phyloP scores from a whole-genome alignment of 2,797 vertebrate genomes.

The Brachyrhaphis roseni region DNA sequence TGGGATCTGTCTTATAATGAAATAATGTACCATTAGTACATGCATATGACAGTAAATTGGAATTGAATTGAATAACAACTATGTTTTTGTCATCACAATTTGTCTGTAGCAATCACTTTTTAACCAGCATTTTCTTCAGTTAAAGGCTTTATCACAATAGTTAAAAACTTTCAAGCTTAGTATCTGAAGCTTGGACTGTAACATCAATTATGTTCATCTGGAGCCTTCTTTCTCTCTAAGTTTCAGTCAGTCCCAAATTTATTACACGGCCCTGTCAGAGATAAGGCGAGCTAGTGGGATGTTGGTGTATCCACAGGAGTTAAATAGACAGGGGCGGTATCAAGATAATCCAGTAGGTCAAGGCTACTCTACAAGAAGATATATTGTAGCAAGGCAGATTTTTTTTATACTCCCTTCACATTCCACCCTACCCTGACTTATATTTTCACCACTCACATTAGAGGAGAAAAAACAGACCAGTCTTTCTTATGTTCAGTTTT shows the following conservation, averaged over 20 bases:
- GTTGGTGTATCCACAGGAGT: slow-evolving; percentile 67
- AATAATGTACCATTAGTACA: neutral
- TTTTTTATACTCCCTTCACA: slow-evolving; percentile 1
- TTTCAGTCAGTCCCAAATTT: slow-evolving; percentile 68
- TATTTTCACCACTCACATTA: slow-evolving; percentile 2
- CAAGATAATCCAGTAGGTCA: slow-evolving; percentile 70
- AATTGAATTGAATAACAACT: neutral
- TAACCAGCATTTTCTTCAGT: neutral
- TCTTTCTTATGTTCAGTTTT: neutral
- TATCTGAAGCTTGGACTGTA: neutral
- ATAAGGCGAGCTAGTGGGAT: slow-evolving; percentile 50
- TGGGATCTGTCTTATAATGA: neutral
- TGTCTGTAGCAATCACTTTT: neutral
- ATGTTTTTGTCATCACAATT: neutral
- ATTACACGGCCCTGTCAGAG: slow-evolving; percentile 63
- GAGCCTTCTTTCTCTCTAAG: neutral
- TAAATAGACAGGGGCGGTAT: slow-evolving; percentile 68
- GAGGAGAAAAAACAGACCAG: neutral
- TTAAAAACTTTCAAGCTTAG: neutral
- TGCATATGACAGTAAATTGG: neutral
- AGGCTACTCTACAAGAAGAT: slow-evolving; percentile 51
- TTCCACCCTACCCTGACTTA: slow-evolving; percentile 1
- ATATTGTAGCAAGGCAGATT: slow-evolving; percentile 45
- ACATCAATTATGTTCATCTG: neutral
- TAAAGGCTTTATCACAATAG: neutral